Conservation (phyloP, 1,140 invertebrate genomes). For the Daktulosphaira vitifoliae region DNA sequence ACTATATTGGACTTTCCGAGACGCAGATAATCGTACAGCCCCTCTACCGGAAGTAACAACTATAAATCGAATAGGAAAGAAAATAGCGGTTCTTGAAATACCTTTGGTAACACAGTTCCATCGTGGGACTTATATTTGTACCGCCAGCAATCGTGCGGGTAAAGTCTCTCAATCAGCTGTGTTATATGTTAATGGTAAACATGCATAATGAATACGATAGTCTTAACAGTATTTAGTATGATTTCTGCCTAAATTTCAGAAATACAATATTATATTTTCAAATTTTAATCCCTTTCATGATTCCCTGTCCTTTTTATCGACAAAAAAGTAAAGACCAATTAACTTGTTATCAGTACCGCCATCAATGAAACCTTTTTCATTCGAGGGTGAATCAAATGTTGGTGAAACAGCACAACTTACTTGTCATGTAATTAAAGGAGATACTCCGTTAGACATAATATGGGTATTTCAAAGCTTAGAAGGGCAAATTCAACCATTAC, state of each 20-base stretch:
- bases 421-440: conserved; percentile 64
- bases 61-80: conserved; percentile 39
- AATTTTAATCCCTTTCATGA: too few relatives aligned
- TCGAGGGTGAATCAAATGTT: conserved; percentile 47
- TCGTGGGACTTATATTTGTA: conserved; percentile 40
- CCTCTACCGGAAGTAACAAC: conserved; percentile 14
- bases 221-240: not conserved
- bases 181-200: conserved; percentile 63
- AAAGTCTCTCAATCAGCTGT: conserved; percentile 51
- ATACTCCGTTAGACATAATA: conserved; percentile 60
- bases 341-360: conserved; percentile 43
- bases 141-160: conserved; percentile 38
- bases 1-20: conserved; percentile 30
- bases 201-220: conserved; percentile 38
- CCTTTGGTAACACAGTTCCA: conserved; percentile 50
- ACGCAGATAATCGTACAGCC: not conserved
- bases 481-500: conserved; percentile 12
- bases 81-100: conserved; percentile 46
- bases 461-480: conserved; percentile 52
- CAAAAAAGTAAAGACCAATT: not conserved
- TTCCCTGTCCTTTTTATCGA: too few relatives aligned
- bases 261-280: too few relatives aligned
- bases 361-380: conserved; percentile 46
- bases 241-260: not conserved
- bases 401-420: conserved; percentile 46